Evolutionary conservation across 2,797 vertebrate genomes (phyloP), one percentile per base, ranked within the genome.

Genomic region (Arrhamphus sclerolepis): DNA sequence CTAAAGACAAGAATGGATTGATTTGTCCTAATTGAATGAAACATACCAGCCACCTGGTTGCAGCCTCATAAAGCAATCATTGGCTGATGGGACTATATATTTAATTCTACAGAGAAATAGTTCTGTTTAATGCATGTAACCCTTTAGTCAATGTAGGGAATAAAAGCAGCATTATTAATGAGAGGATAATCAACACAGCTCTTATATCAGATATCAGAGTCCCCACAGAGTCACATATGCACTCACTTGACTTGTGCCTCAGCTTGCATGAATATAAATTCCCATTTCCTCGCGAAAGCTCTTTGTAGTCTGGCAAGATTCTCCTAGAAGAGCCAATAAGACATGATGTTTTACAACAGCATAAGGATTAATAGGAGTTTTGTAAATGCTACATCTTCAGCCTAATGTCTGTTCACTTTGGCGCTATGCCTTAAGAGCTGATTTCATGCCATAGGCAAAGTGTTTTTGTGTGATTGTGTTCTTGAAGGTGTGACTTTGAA

Each of bases 231-330:
- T 68, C 43, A 46, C 31, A 24, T 18, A 1, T 71, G 74, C 77
- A 97, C 96, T 92, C 92, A 98, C 97, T 98, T 98, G 59, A 98
- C 96, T 94, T 98, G 97, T 26, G 96, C 97, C 80, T 98, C 97
- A 43, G 97, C 97, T 91, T 98, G 97, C 96, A 98, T 95, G 86
- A 98, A 98, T 91, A 98, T 98, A 77, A 98, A 98, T 82, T 98
- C 97, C 97, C 97, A 98, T 83, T 98, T 98, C 52, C 96, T 93
- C 79, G 96, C 96, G 64, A 98, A 98, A 2, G 97, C 96, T 71
- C 96, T 93, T 91, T 98, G 97, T 68, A 98, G 93, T 78, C 97
- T 92, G 56, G 96, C 96, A 70, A 98, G 91, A 83, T 98, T 98
- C 86, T 98, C 97, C 97, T 98, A 85, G 60, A 88, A 82, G 81